Evolutionary conservation across 2,888 invertebrate genomes (phyloP), one percentile per base, ranked within the genome.

Genomic region (Heliothis peltigera): DNA sequence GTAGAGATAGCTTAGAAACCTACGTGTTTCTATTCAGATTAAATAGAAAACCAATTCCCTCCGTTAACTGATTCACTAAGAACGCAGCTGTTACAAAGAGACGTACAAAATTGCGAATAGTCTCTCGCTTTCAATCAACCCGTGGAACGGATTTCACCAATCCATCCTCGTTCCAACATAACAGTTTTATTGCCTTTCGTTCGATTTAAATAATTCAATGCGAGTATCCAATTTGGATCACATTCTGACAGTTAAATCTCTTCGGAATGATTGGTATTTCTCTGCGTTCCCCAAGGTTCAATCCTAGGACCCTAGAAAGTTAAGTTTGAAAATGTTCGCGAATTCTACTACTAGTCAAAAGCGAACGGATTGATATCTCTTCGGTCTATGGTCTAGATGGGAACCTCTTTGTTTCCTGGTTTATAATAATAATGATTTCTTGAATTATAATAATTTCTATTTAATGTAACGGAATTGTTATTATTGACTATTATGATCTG

Each of bases 81-180:
- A 43, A 39, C 55, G 42, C 74, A 74, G 28, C 75, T 68, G 61
- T 55, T 60, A 51, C 54, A 54, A 51, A 53, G 39, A 65, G n/a
- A 43, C 15, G 18, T 39, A 44, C 32, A n/a, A 42, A 25, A 54
- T 51, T 4, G 10, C 18, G 12, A 55, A n/a, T 15, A 39, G 15
- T 39, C 39, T 22, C 17, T 63, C 28, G 19, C 28, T 32, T 64
- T 12, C 51, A 51, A 51, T 64, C 55, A 51, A 64, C 44, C 43
- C 28, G 28, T 18, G 39, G 17, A 25, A 64, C 6, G 32, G 19
- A 2, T 68, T 56, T 55, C 43, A 64, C 64, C 19, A 47, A 53
- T 12, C 53, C 47, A 32, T 71, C 42, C 72, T 44, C 19, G 19
- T 7, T 39, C 17, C 4, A 39, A 42, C 46, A 18, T 22, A 46